These are phyloP conservation scores for Conchocele bisecta DNA, from an alignment of 2,888 invertebrate genomes.

Conservation along the genomic window DNA sequence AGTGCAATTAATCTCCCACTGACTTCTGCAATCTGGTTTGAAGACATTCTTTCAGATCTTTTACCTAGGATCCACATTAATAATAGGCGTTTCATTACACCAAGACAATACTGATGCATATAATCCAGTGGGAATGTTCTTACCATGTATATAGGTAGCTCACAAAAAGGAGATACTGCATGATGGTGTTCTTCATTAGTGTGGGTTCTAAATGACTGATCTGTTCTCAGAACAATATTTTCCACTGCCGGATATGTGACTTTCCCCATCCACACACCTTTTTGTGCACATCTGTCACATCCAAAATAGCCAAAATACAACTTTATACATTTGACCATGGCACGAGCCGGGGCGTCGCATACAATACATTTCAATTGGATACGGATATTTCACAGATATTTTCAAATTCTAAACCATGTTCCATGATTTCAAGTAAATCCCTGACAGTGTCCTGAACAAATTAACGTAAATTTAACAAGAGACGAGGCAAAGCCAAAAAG, in stretches of 20 bases:
- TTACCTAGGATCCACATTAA: slow-evolving; percentile 62
- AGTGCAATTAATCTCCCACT: slow-evolving; percentile 1
- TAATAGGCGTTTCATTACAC: slow-evolving; percentile 69
- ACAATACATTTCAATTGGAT: background rate
- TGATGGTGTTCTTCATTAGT: slow-evolving; percentile 51
- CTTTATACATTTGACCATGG: slow-evolving; percentile 2
- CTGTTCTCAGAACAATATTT: slow-evolving; percentile 7
- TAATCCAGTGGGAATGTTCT: slow-evolving; percentile 69
- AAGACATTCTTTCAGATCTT: slow-evolving; percentile 12
- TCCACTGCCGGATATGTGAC: background rate
- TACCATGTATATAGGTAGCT: slow-evolving; percentile 61
- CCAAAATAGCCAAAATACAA: slow-evolving; percentile 36
- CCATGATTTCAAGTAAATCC: background rate
- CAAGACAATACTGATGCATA: slow-evolving; percentile 76
- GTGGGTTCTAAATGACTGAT: slow-evolving; percentile 15
- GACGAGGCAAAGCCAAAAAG: too few relatives aligned
- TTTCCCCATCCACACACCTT: slow-evolving; percentile 9
- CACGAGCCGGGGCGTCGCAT: slow-evolving; percentile 14
- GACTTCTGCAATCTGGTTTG: background rate
- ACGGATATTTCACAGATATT: background rate
- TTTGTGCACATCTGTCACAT: slow-evolving; percentile 43
- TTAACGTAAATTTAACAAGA: too few relatives aligned
- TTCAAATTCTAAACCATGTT: slow-evolving; percentile 1
- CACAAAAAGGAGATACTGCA: slow-evolving; percentile 38
- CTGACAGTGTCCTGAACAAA: slow-evolving; percentile 9